Base-by-base conservation (phyloP, 2,888 invertebrate genomes). In the Dichetophora obliterata region DNA sequence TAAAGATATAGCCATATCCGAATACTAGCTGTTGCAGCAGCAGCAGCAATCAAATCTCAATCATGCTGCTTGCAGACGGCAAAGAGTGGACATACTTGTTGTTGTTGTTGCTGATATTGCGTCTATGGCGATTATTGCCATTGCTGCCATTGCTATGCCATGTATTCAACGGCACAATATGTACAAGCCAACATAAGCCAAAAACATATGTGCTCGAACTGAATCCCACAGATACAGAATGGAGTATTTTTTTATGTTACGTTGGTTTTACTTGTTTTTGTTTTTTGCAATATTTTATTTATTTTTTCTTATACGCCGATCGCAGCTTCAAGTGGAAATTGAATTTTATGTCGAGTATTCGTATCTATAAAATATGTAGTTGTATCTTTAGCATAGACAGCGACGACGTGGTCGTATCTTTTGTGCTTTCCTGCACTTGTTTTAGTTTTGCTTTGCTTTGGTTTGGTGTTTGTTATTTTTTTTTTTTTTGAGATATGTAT, bases 31-130 rank as follows among this genome's bases (percentile, higher is more conserved):
- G 37, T 8, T 65, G 63, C 63, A 19, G 34, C 31, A 27, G 16
- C 22, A 16, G 63, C 34, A 34, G 63, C 37, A 65, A 72, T 59
- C 68, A 73, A 76, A 73, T 59, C 52, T 74, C 77, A 70, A 74
- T 65, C 70, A 70, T 65, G 70, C 24, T 61, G 73, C 19, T 57
- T 52, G 14, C 37, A 57, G 14, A 31, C 59, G 75, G 75, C 75
- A 76, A 76, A 81, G 79, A 80, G 79, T 80, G 75, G 80, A 81
- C 79, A 80, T 80, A 77, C 79, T 80, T 81, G 81, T 79, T 68
- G 59, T 34, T 81, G 81, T 79, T 68, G 59, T 24, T 59, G 27
- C 9, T 59, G 59, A 22, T 59, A 11, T 34, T 63, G 68, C 68
- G 48, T 68, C 27, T 54, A 34, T 71, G 19, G 57, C 43, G 54